phyloP scores from a whole-genome alignment of 1,140 invertebrate species.

The Rhyzopertha dominica region DNA sequence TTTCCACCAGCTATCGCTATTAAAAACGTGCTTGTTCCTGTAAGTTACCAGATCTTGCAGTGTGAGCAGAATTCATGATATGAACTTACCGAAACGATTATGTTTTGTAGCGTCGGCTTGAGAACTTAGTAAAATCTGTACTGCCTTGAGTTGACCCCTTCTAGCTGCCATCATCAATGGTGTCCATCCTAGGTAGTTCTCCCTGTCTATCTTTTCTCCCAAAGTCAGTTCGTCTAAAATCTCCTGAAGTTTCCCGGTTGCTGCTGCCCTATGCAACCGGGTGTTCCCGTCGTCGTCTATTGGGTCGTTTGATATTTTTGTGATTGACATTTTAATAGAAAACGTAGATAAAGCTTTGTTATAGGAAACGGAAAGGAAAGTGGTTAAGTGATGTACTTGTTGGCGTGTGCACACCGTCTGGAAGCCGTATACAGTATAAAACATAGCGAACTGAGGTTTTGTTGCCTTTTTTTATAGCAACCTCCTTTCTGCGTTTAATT shows the following conservation, averaged over 20 bases:
- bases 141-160: conserved; percentile 45
- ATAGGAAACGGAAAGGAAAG: too few relatives aligned
- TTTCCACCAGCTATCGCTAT: conserved; percentile 34
- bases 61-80: background rate
- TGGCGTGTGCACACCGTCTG: too few relatives aligned
- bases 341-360: too few relatives aligned
- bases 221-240: conserved; percentile 21
- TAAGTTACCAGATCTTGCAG: conserved; percentile 13
- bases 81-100: conserved; percentile 47
- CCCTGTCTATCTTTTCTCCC: conserved; percentile 36
- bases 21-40: conserved; percentile 33
- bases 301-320: too few relatives aligned
- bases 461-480: too few relatives aligned
- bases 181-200: conserved; percentile 51
- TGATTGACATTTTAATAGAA: too few relatives aligned
- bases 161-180: conserved; percentile 52
- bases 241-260: conserved; percentile 21
- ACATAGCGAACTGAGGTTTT: too few relatives aligned
- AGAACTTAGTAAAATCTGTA: conserved; percentile 44
- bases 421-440: too few relatives aligned
- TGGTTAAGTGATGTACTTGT: too few relatives aligned
- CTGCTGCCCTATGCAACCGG: conserved; percentile 31
- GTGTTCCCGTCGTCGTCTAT: conserved; percentile 38
- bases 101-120: conserved; percentile 43
- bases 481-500: too few relatives aligned